Evolutionary conservation across 2,113 vertebrate genomes (phyloP).

Genomic region (Serilophus lunatus): DNA sequence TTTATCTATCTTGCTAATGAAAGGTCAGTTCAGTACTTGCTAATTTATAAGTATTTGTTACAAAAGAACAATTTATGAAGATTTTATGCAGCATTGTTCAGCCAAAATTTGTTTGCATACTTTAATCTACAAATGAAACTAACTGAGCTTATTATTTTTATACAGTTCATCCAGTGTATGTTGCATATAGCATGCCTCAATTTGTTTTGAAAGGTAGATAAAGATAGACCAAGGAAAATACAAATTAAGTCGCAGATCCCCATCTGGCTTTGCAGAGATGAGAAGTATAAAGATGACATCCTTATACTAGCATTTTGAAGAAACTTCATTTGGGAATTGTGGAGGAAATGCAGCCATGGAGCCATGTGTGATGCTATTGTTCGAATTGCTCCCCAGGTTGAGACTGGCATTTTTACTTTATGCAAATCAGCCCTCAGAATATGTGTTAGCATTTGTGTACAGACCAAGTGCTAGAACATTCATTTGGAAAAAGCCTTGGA

Average conservation of each 20-base stretch:
- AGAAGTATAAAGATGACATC: neutral
- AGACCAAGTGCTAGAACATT: neutral
- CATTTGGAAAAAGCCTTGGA: neutral
- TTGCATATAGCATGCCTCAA: neutral
- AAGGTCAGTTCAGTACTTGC: neutral
- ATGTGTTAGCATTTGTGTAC: neutral
- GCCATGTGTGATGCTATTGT: neutral
- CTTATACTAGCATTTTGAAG: neutral
- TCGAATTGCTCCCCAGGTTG: neutral
- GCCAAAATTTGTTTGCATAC: neutral
- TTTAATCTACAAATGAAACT: neutral
- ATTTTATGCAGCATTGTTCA: neutral
- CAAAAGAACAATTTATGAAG: neutral
- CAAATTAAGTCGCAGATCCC: neutral
- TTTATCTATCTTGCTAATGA: conserved; percentile 23
- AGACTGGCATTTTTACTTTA: neutral
- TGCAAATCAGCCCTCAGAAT: neutral
- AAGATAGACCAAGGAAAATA: neutral
- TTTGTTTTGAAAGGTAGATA: neutral
- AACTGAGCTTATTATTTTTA: neutral
- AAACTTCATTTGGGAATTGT: neutral
- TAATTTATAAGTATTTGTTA: neutral
- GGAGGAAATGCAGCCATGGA: neutral
- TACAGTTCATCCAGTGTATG: neutral
- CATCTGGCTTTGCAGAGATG: neutral